phyloP scores from a whole-genome alignment of 2,113 vertebrate genomes.

The Macroglossus sobrinus region DNA sequence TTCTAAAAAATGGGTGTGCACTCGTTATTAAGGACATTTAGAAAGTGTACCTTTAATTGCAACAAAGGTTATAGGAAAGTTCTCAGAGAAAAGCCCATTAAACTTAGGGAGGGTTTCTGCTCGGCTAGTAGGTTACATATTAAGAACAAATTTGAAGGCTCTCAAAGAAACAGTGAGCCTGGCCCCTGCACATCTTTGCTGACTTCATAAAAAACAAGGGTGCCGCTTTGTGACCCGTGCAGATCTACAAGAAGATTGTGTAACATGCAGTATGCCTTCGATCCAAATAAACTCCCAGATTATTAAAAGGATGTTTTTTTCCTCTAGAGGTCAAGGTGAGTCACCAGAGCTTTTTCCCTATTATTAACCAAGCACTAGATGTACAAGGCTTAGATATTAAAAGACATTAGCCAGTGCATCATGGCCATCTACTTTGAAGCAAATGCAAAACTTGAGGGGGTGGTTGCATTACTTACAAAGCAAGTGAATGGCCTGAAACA shows the following conservation, averaged over 20 bases:
- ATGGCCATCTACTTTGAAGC: constrained; percentile 51
- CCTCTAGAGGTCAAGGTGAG: constrained; percentile 70
- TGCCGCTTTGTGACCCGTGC: constrained; percentile 38
- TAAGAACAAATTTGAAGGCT: constrained; percentile 66
- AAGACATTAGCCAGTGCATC: constrained; percentile 69
- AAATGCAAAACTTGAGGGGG: constrained; percentile 63
- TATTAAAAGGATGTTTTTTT: constrained; percentile 75
- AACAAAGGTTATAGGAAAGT: constrained; percentile 46
- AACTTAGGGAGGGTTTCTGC: constrained; percentile 41
- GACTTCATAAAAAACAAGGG: constrained; percentile 74
- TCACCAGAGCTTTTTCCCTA: constrained; percentile 63
- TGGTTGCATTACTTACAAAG: constrained; percentile 23
- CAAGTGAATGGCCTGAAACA: constrained; percentile 43
- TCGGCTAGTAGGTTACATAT: constrained; percentile 57
- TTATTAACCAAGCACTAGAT: constrained; percentile 74
- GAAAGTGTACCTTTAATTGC: constrained; percentile 49
- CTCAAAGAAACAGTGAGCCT: constrained; percentile 42
- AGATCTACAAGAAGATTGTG: constrained; percentile 66
- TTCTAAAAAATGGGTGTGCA: not conserved
- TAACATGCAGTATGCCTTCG: constrained; percentile 63
- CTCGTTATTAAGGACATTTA: constrained; percentile 5
- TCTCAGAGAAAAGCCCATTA: constrained; percentile 54
- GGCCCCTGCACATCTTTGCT: constrained; percentile 57
- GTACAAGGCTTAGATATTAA: constrained; percentile 74
- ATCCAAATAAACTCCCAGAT: constrained; percentile 76